Base-by-base conservation (phyloP, 2,113 vertebrate species). In the Pseudopodoces humilis region DNA sequence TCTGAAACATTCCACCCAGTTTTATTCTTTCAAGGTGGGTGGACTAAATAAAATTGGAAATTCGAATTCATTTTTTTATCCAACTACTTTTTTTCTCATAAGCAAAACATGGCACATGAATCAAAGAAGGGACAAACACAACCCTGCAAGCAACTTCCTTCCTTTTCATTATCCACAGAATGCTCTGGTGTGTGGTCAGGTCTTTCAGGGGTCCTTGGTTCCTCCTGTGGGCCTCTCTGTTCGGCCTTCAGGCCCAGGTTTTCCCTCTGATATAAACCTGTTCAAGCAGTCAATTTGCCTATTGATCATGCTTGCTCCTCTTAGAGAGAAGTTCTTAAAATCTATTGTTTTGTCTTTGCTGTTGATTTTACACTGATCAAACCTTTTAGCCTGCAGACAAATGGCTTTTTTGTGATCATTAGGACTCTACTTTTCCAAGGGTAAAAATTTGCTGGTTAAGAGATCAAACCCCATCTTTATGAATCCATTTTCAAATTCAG, bases 311-410 rank as follows among this genome's bases (percentile, higher is more conserved):
- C 18, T 85, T 55, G 30, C 18, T 37, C 15, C 13, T 86, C 80
- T 93, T 81, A 47, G 75, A 70, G 35, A 83, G 9, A n/a, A 76
- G 8, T 47, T 44, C 44, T 56, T 81, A 78, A 83, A 76, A 88
- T 37, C 68, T 41, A 60, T 39, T 68, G 33, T 68, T 90, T 74
- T 2, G 3, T 64, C 53, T 85, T 24, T 84, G 41, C 37, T 71
- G 64, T 43, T 80, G 55, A 77, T 70, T 86, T 90, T 70, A 72
- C 39, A 53, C 24, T 9, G 44, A 88, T 90, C 79, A 94, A 95
- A 88, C 20, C 14, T 86, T 63, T 58, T 88, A 63, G 68, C 87
- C 79, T 93, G 52, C 64, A 93, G 93, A 92, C 22, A 93, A 68
- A 25, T 81, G 70, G 44, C 24, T 81, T 92, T 86, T 86, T 59